Conservation (phyloP, 2,797 vertebrate genomes). For the Hephaestus fuliginosus region DNA sequence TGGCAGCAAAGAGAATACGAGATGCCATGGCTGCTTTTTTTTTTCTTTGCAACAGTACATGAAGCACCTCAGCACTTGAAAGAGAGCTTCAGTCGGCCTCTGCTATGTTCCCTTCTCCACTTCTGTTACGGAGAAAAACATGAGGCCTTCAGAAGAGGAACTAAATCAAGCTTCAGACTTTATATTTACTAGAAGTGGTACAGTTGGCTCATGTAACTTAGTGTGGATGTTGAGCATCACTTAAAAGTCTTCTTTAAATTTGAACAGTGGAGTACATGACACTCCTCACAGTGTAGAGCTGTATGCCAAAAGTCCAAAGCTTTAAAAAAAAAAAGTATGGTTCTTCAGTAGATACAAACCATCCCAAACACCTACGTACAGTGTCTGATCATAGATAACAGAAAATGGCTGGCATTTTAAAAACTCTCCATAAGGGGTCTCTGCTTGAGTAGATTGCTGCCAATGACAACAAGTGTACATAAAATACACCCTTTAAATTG, state of each 20-base stretch:
- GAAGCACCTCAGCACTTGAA: slow-evolving; percentile 50
- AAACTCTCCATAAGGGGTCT: not conserved
- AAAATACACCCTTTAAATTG: not conserved
- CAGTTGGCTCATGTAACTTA: not conserved
- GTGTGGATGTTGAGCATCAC: not conserved
- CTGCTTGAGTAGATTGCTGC: not conserved
- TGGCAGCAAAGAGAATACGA: slow-evolving; percentile 62
- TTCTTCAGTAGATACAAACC: not conserved
- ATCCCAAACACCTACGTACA: not conserved
- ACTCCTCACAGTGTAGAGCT: not conserved
- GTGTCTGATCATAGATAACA: not conserved
- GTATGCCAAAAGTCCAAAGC: not conserved
- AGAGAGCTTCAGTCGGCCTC: slow-evolving; percentile 27
- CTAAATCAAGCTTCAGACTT: not conserved
- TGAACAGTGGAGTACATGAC: not conserved
- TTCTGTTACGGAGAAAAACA: slow-evolving; percentile 30
- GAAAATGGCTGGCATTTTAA: not conserved
- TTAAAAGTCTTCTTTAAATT: not conserved
- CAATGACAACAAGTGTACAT: not conserved
- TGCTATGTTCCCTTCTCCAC: slow-evolving; percentile 13
- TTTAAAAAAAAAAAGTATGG: not conserved
- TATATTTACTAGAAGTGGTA: not conserved
- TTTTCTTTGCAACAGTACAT: slow-evolving; percentile 32
- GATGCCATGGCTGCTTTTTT: slow-evolving; percentile 2
- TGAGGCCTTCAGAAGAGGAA: slow-evolving; percentile 25